These are phyloP conservation scores for Ametastegia equiseti DNA, from an alignment of 2,888 invertebrate genomes.

Conservation along the genomic window DNA sequence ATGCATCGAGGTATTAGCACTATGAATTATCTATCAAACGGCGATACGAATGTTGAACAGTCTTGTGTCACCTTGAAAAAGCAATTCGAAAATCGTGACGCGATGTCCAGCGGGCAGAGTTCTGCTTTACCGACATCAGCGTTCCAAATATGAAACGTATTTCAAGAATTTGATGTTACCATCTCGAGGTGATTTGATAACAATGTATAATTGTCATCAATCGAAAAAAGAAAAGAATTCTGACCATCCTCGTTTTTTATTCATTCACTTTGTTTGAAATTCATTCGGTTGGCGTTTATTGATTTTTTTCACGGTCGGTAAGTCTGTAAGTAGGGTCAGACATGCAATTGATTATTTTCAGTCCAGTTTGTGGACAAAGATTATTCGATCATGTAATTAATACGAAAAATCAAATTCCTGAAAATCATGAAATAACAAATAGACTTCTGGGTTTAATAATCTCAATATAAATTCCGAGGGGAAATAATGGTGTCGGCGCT, in stretches of 20 bases:
- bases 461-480: background rate
- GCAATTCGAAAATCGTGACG: slow-evolving; percentile 2
- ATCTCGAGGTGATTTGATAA: background rate
- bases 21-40: background rate
- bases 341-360: background rate
- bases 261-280: background rate
- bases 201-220: background rate
- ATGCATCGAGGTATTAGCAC: background rate
- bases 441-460: background rate
- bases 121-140: slow-evolving; percentile 14
- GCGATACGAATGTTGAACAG: background rate
- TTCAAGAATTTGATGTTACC: background rate
- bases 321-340: background rate
- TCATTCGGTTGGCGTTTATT: background rate
- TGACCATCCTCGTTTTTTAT: background rate
- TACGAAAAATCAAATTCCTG: background rate
- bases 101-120: background rate
- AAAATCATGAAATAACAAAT: background rate
- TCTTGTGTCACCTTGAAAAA: slow-evolving; percentile 24
- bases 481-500: background rate
- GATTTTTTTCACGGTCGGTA: background rate
- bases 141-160: too few relatives aligned
- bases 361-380: background rate
- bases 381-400: background rate
- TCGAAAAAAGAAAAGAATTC: background rate